Conservation (phyloP, 2,113 vertebrate genomes). For the Nesogale talazaci region DNA sequence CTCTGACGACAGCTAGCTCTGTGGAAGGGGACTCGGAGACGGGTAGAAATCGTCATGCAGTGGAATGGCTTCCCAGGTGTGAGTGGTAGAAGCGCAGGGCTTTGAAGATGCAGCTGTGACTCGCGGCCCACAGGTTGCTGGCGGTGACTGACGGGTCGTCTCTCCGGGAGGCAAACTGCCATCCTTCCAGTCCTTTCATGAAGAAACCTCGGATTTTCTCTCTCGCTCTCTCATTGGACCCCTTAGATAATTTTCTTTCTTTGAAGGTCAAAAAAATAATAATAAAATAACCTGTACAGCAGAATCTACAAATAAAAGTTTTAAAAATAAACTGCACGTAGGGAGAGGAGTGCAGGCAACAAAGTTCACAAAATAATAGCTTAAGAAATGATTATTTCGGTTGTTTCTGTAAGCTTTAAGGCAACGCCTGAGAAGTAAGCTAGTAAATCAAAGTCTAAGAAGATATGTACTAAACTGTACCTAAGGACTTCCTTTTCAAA, state of each 20-base stretch:
- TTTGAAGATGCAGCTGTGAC: neutral
- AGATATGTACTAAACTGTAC: neutral
- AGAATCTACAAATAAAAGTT: conserved; percentile 13
- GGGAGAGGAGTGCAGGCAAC: neutral
- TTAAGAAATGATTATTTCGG: neutral
- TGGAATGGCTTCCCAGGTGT: neutral
- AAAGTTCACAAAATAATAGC: neutral
- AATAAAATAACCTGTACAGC: too few relatives aligned
- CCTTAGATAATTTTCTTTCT: conserved; percentile 10
- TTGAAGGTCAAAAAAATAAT: conserved; percentile 29
- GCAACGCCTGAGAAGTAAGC: neutral
- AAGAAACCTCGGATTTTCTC: conserved; percentile 34
- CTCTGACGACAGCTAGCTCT: neutral
- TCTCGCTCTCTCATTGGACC: neutral
- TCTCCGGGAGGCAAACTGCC: neutral
- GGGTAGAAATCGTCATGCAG: neutral
- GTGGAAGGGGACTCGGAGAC: neutral
- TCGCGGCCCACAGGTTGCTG: neutral
- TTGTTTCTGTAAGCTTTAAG: conserved; percentile 24
- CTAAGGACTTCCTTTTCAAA: neutral
- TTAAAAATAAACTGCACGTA: conserved; percentile 49
- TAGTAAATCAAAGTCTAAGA: neutral
- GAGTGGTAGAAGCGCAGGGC: neutral
- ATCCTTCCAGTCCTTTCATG: neutral
- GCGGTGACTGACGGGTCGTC: too few relatives aligned